Conservation (phyloP, 2,113 vertebrate species). For the cattle (Bos taurus) region ARS-UCD2.0 NC_037335.1:45212501-45213000, state of each 20-base stretch:
- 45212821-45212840: background rate
- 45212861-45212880: background rate
- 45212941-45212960: background rate
- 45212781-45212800: background rate
- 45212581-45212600: background rate
- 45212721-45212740: background rate
- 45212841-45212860: background rate
- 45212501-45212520: background rate
- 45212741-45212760: background rate
- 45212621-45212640: background rate
- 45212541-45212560: background rate
- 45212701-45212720: background rate
- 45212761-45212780: background rate
- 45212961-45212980: background rate
- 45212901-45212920: background rate
- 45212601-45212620: background rate
- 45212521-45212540: background rate
- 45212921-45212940: background rate
- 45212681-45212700: background rate
- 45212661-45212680: background rate
- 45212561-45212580: background rate
- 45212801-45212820: background rate
- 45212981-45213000: background rate
- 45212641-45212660: background rate
- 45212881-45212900: background rate